Conservation (phyloP, 2,113 vertebrate species). For the Halcyon malimbica region DNA sequence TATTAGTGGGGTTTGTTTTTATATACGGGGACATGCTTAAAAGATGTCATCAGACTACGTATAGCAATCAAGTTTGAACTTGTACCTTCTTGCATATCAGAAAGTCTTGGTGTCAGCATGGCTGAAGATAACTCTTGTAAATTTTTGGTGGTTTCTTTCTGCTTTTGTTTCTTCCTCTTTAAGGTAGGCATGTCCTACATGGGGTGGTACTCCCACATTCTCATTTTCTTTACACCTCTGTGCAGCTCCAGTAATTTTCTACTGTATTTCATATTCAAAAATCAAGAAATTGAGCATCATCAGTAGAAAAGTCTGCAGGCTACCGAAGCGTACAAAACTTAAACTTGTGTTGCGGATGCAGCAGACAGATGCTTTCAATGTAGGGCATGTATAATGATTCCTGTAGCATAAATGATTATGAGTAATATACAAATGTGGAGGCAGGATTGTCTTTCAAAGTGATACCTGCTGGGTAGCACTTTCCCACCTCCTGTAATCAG, state of each 20-base stretch:
- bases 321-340: background rate
- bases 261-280: background rate
- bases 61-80: background rate
- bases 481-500: background rate
- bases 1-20: background rate
- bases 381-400: background rate
- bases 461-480: background rate
- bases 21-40: background rate
- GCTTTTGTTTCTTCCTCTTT: background rate
- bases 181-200: background rate
- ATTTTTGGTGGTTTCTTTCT: background rate
- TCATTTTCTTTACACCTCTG: background rate
- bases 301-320: background rate
- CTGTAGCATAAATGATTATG: background rate
- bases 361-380: background rate
- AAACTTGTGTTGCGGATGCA: background rate
- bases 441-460: background rate
- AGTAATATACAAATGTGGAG: background rate
- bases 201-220: accelerated
- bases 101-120: background rate
- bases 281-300: background rate
- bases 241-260: background rate
- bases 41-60: background rate
- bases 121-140: background rate
- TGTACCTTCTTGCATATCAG: background rate